phyloP scores from a whole-genome alignment of 2,797 vertebrate genomes.

The Nannoperca obscura region DNA sequence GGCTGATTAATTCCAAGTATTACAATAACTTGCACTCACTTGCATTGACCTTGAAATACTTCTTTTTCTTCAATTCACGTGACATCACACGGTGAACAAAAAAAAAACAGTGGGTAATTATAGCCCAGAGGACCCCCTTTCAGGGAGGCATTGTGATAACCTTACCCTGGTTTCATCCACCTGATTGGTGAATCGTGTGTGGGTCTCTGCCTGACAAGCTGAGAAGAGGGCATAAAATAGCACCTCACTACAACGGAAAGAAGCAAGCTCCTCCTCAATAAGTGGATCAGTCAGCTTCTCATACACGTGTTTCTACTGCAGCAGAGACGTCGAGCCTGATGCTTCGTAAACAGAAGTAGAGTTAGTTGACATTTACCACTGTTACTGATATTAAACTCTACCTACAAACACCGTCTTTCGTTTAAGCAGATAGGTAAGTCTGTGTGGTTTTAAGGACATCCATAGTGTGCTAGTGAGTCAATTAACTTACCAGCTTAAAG shows the following conservation, averaged over 20 bases:
- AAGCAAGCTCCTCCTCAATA: not conserved
- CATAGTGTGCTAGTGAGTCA: accelerated
- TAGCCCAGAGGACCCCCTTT: accelerated
- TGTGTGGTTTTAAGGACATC: not conserved
- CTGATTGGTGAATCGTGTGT: slow-evolving; percentile 15
- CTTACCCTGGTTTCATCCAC: accelerated
- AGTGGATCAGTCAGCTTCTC: not conserved
- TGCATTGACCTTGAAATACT: slow-evolving; percentile 49
- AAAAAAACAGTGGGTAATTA: accelerated
- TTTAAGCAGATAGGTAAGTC: slow-evolving; percentile 18
- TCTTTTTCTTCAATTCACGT: not conserved
- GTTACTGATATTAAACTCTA: too few species aligned
- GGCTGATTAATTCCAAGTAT: not conserved
- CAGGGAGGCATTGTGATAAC: accelerated
- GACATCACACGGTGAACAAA: not conserved
- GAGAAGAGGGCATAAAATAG: accelerated
- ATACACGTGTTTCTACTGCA: slow-evolving; percentile 47
- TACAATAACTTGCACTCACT: not conserved
- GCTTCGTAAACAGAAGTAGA: not conserved
- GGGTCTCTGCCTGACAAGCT: slow-evolving; percentile 12
- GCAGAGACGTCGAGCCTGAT: not conserved
- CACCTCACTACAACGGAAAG: not conserved
- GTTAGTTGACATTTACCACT: not conserved
- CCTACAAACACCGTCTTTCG: not conserved
- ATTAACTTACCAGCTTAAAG: not conserved